Evolutionary conservation across 37 sponge, comb jelly and placozoan species (phyloP), one percentile per base, ranked within the genome.

Genomic region (Mnemiopsis leidyi): DNA sequence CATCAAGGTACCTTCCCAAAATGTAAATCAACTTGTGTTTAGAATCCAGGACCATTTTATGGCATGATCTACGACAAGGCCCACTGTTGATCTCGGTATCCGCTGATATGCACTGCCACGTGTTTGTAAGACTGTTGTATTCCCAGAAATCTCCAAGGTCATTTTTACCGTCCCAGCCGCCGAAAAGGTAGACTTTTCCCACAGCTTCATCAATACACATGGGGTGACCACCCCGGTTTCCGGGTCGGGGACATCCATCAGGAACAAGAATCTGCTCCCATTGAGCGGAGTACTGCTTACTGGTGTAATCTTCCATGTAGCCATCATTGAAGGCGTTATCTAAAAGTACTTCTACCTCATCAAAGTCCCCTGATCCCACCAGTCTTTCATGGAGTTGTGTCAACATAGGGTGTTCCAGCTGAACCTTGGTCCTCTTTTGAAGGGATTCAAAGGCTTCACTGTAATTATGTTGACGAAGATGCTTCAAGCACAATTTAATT

Each of bases 141-240:
- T 34, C 68, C 98, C 98, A 97, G 23, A 97, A 92, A 75, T 97
- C 98, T 76, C 92, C 92, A 23, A 97, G 92, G 34, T 96, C 96
- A 13, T 93, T 93, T 32, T n/a, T 76, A 0, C 98, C 98, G 67
- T 96, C 95, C 96, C 95, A 97, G 0, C 98, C 98, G 33, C 98
- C 98, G 92, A 96, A 94, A 71, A 97, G 24, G 76, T 96, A 96
- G 0, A 97, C 23, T 9, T 93, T 39, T n/a, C 73, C 76, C 1
- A 38, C 88, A 0, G 13, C 68, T 21, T 69, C 7, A 39, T 97
- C 98, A 24, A 97, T 21, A 92, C 95, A 95, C 95, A 97, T 94
- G 92, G 95, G 94, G 69, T 97, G 98, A 7, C 96, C 98, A 29
- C 98, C 98, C 48, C 98, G 67, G 93, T 92, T 93, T 0, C 94